Conservation (phyloP, 2,888 invertebrate species). For the Dendrolimus houi region DNA sequence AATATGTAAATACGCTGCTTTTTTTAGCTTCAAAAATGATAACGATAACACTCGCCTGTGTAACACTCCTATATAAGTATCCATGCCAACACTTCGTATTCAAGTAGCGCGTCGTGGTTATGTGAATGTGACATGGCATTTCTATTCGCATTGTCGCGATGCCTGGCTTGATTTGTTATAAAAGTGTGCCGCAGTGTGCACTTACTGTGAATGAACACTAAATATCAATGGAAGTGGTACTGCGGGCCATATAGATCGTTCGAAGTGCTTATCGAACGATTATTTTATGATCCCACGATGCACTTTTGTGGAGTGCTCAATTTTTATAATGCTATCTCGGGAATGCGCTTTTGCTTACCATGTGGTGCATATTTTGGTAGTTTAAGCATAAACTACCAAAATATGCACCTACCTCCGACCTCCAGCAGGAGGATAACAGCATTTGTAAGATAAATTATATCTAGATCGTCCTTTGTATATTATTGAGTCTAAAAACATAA, state of each 20-base stretch:
- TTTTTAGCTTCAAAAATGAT: neutral
- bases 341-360: neutral
- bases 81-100: slow-evolving; percentile 26
- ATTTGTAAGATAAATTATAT: too few relatives aligned
- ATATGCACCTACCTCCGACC: too few relatives aligned
- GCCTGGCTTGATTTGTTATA: slow-evolving; percentile 42
- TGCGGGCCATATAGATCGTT: neutral
- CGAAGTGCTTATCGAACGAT: neutral
- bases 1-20: too few relatives aligned
- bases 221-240: slow-evolving; percentile 6
- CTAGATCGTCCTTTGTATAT: too few relatives aligned
- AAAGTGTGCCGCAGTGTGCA: slow-evolving; percentile 32
- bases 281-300: neutral
- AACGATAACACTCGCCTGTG: slow-evolving; percentile 11
- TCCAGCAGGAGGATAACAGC: too few relatives aligned
- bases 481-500: too few relatives aligned
- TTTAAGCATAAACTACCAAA: too few relatives aligned
- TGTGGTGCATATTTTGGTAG: too few relatives aligned
- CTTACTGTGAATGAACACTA: slow-evolving; percentile 19
- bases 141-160: slow-evolving; percentile 26
- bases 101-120: slow-evolving; percentile 21
- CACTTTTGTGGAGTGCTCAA: neutral
- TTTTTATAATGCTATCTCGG: neutral
- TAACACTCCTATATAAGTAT: slow-evolving; percentile 16
- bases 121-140: slow-evolving; percentile 20